These are phyloP conservation scores for Erpobdella octoculata DNA, from an alignment of 2,888 invertebrate species.

Conservation along the genomic window DNA sequence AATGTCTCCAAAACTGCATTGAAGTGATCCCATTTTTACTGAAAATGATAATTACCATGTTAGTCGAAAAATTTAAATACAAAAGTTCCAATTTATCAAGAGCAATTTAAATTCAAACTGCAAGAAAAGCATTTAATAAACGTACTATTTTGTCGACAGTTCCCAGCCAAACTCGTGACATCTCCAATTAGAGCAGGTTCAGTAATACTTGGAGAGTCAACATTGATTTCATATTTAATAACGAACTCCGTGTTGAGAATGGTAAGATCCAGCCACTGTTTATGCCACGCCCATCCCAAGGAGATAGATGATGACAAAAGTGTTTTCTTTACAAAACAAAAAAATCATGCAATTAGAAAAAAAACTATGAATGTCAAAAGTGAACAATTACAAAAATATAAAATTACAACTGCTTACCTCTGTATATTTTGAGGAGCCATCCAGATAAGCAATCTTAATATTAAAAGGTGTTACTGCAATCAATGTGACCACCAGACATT, in stretches of 20 bases:
- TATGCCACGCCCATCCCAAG: slow-evolving; percentile 28
- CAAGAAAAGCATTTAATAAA: too few species aligned
- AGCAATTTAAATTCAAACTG: too few species aligned
- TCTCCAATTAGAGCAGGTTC: slow-evolving; percentile 21
- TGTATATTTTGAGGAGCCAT: background rate
- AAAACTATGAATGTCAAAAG: too few species aligned
- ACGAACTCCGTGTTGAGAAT: background rate
- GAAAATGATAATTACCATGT: too few species aligned
- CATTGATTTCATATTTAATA: background rate
- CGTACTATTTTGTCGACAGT: too few species aligned
- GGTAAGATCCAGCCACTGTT: slow-evolving; percentile 14
- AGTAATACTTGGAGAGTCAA: background rate
- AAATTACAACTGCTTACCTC: too few species aligned
- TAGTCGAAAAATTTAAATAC: too few species aligned
- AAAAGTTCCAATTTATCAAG: too few species aligned
- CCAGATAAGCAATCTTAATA: slow-evolving; percentile 4
- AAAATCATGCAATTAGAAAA: background rate
- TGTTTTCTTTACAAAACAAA: too few species aligned
- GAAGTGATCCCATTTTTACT: too few species aligned
- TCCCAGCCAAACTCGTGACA: slow-evolving; percentile 1
- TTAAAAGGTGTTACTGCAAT: slow-evolving; percentile 14
- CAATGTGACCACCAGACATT: slow-evolving; percentile 12
- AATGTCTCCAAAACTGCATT: slow-evolving; percentile 12
- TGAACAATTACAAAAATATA: too few species aligned
- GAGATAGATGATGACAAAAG: slow-evolving; percentile 11